Percentiles rank a stretch among this genome's conserved stretches.
Conservation (phyloP, 1,140 invertebrate species). For the Drosophila repleta region DNA sequence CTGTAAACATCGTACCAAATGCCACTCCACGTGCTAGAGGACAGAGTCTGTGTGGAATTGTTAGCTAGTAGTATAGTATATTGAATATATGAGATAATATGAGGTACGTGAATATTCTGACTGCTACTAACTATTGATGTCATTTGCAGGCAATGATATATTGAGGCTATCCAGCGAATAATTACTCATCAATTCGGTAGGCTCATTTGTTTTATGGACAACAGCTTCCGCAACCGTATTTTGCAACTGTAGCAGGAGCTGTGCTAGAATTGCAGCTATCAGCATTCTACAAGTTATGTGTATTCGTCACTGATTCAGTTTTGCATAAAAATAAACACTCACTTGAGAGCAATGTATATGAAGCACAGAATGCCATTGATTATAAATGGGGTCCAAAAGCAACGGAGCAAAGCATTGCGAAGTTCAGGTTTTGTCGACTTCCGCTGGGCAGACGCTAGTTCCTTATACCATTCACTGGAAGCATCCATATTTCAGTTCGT, state of each 20-base stretch:
- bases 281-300: conserved; percentile 69
- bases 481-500: not conserved
- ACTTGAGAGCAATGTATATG: conserved; percentile 84
- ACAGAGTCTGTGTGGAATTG: not conserved
- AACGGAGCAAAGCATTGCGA: conserved; percentile 81
- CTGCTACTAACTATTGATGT: not conserved
- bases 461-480: conserved; percentile 85
- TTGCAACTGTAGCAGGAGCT: conserved; percentile 81
- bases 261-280: conserved; percentile 84
- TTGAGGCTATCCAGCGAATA: not conserved
- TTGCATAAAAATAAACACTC: conserved; percentile 27
- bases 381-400: conserved; percentile 83
- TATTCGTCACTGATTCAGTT: not conserved
- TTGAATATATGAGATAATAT: no score
- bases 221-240: conserved; percentile 3
- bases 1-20: conserved; percentile 71
- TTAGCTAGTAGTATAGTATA: not conserved
- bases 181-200: not conserved
- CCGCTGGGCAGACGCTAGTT: conserved; percentile 80
- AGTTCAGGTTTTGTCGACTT: conserved; percentile 83
- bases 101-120: no score
- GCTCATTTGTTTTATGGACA: not conserved
- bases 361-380: conserved; percentile 83
- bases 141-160: not conserved
- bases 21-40: not conserved